Percentiles rank a stretch among this genome's conserved stretches.
Evolutionary conservation across 2,888 invertebrate genomes (phyloP).

Genomic region (Epirrita christyi): DNA sequence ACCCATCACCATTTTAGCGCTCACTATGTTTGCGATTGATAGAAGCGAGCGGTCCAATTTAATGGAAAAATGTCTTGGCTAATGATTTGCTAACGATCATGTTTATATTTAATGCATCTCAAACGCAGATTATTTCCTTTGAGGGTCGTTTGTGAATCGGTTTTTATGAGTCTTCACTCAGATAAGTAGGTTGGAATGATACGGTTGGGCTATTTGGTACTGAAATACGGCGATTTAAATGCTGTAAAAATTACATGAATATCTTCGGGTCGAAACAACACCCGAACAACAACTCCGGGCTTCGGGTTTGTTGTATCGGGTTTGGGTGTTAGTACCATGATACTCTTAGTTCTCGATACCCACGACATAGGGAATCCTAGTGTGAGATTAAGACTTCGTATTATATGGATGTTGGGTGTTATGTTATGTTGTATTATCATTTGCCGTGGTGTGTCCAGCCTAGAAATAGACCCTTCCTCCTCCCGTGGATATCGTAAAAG

Average conservation of each 20-base stretch:
- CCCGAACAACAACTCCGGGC: too few species aligned
- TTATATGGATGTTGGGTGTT: too few species aligned
- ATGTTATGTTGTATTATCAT: too few species aligned
- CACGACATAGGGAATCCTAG: too few species aligned
- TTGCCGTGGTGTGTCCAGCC: too few species aligned
- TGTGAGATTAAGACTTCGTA: too few species aligned
- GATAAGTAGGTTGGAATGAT: constrained; percentile 34
- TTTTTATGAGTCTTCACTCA: constrained; percentile 41
- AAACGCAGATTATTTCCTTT: constrained; percentile 80
- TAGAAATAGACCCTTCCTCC: too few species aligned
- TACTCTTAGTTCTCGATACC: too few species aligned
- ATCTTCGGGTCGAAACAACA: too few species aligned
- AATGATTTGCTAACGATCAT: constrained; percentile 84
- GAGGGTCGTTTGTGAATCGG: constrained; percentile 64
- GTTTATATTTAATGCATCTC: constrained; percentile 81
- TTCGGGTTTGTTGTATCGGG: too few species aligned
- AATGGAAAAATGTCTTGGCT: constrained; percentile 72
- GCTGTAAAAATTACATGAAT: background rate
- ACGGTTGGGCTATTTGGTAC: background rate
- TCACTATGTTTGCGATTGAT: constrained; percentile 66
- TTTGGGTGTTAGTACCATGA: too few species aligned
- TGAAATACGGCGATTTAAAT: background rate
- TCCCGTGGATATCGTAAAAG: too few species aligned
- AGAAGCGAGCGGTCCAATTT: constrained; percentile 60
- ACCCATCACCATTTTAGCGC: constrained; percentile 40